A percentile compares a stretch with the other conserved stretches of the same genome.
Evolutionary conservation across 1,140 invertebrate species (phyloP).

Genomic region (Globodera ellingtonae): DNA sequence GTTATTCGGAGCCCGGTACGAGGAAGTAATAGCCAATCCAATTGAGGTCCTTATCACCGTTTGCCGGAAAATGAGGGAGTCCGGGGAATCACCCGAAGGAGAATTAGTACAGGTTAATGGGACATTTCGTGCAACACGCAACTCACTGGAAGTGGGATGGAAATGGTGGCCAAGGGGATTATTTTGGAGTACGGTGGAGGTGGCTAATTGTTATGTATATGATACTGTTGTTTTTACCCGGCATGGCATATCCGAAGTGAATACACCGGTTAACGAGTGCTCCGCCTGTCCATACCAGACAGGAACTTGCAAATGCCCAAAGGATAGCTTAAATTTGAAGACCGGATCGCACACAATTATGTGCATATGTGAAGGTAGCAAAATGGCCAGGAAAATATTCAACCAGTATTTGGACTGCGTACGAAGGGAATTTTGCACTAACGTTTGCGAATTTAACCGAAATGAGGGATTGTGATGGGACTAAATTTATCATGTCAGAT

Average conservation of each 20-base stretch:
- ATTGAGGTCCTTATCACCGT: too few relatives aligned
- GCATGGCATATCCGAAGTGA: too few relatives aligned
- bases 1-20: too few relatives aligned
- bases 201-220: constrained; percentile 17
- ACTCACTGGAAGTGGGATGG: constrained; percentile 1
- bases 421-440: constrained; percentile 2
- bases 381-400: constrained; percentile 1
- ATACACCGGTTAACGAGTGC: not conserved
- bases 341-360: not conserved
- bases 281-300: not conserved
- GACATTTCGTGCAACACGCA: not conserved
- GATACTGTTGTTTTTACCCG: constrained; percentile 11
- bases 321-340: constrained; percentile 6
- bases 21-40: too few relatives aligned
- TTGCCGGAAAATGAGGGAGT: constrained; percentile 8
- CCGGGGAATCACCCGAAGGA: not conserved
- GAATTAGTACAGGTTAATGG: constrained; percentile 3
- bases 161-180: constrained; percentile 5
- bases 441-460: not conserved
- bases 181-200: not conserved
- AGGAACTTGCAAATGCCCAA: not conserved
- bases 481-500: not conserved
- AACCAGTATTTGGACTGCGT: not conserved
- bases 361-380: constrained; percentile 6
- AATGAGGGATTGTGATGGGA: not conserved